These are phyloP conservation scores for Eilema depressum DNA, from an alignment of 2,888 invertebrate genomes.

Conservation along the genomic window DNA sequence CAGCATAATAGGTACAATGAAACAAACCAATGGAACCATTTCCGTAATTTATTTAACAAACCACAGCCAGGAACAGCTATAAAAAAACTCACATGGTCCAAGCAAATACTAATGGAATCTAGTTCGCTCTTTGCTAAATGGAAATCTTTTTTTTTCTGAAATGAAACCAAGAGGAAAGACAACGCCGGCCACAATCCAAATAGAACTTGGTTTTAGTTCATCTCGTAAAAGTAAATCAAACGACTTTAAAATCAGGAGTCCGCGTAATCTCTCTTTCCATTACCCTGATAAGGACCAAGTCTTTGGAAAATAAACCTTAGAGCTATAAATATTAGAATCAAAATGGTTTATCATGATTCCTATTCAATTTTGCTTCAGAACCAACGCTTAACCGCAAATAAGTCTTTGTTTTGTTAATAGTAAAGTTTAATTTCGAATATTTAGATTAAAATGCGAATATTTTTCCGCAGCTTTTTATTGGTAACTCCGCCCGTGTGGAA, in stretches of 20 bases:
- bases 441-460: neutral
- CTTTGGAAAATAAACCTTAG: constrained; percentile 60
- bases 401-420: constrained; percentile 57
- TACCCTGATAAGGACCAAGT: constrained; percentile 44
- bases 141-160: constrained; percentile 26
- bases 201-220: constrained; percentile 60
- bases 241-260: constrained; percentile 73
- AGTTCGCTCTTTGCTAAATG: constrained; percentile 28
- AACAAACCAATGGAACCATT: neutral
- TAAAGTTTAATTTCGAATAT: constrained; percentile 59
- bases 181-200: constrained; percentile 36
- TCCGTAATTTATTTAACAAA: constrained; percentile 1
- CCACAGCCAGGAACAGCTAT: neutral
- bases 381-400: constrained; percentile 58
- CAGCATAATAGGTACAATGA: neutral
- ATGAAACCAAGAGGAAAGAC: constrained; percentile 29
- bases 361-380: constrained; percentile 51
- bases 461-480: too few species aligned
- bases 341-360: constrained; percentile 47
- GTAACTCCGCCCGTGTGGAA: too few species aligned
- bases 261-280: constrained; percentile 68
- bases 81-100: neutral
- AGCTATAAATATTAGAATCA: constrained; percentile 52
- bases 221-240: constrained; percentile 77
- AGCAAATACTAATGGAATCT: constrained; percentile 18